A percentile compares a stretch with the other conserved stretches of the same genome.
Conservation (phyloP, 2,888 invertebrate genomes). For the Danaus chrysippus region DNA sequence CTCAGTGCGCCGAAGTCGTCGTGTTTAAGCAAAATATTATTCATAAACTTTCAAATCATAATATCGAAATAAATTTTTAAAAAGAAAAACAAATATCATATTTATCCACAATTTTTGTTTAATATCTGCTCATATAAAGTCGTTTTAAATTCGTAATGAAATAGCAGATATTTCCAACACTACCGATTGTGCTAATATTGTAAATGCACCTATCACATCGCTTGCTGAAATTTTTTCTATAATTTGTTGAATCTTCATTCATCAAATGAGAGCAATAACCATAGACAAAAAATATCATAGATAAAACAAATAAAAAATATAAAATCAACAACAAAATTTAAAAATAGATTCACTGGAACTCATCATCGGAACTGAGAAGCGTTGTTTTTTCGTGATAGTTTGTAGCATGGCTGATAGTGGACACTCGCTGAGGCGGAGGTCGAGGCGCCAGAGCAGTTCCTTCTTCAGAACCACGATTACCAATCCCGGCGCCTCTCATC, state of each 20-base stretch:
- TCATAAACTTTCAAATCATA: not conserved
- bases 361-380: slow-evolving; percentile 96
- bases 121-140: not conserved
- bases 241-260: too few species aligned
- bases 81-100: not conserved
- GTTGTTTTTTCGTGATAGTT: slow-evolving; percentile 98
- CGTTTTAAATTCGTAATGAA: slow-evolving; percentile 3
- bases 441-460: slow-evolving; percentile 77
- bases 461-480: slow-evolving; percentile 62
- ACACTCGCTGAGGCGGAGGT: slow-evolving; percentile 84
- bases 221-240: not conserved
- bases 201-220: slow-evolving; percentile 5
- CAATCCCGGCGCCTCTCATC: slow-evolving; percentile 61
- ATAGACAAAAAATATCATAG: too few species aligned
- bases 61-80: not conserved
- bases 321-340: too few species aligned
- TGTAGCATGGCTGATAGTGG: slow-evolving; percentile 84
- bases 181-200: not conserved
- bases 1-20: slow-evolving; percentile 29
- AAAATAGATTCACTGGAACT: slow-evolving; percentile 85
- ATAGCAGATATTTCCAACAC: not conserved
- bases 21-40: slow-evolving; percentile 11
- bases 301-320: too few species aligned
- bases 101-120: not conserved
- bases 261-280: too few species aligned